Base-by-base conservation (phyloP, 2,888 invertebrate genomes). In the Phyllotreta striolata region DNA sequence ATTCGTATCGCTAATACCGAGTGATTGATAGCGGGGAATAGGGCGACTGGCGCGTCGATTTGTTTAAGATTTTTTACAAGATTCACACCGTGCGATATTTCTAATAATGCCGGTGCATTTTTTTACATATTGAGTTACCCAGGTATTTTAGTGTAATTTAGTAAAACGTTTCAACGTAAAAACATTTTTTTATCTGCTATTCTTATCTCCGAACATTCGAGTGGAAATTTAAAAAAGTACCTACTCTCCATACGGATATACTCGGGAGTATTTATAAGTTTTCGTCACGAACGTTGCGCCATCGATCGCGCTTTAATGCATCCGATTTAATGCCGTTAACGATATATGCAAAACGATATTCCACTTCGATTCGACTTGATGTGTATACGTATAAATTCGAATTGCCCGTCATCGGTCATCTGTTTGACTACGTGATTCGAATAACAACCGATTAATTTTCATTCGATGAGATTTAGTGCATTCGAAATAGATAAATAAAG, bases 371-470 rank as follows among this genome's bases (percentile, higher is more conserved):
- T 52, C 39, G 60, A 57, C 55, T 64, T 39, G 60, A 66, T 66
- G 62, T 64, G 62, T 60, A 56, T 68, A 64, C 52, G 37, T 68
- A 65, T 56, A 58, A 49, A 63, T 65, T 64, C 51, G 47, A 60
- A 59, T 61, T 55, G 63, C 68, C 69, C 69, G 66, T 64, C 64
- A 61, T 64, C 67, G 70, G 69, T 69, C 72, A 71, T 73, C 68
- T 72, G 72, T 72, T 72, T 70, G 67, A 54, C 65, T 69, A 71
- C 73, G 73, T 73, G 73, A 66, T 63, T 51, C 51, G 72, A 70
- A 70, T 71, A 13, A 46, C 59, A 66, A 66, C 59, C n/a, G 43
- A 44, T 64, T 63, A 55, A 66, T 67, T 71, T 64, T 49, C 63
- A 44, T 62, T 44, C 35, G 46, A 55, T 63, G 51, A 51, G 38